Evolutionary conservation across 2,797 vertebrate genomes (phyloP).

Genomic region (Artibeus jamaicensis): DNA sequence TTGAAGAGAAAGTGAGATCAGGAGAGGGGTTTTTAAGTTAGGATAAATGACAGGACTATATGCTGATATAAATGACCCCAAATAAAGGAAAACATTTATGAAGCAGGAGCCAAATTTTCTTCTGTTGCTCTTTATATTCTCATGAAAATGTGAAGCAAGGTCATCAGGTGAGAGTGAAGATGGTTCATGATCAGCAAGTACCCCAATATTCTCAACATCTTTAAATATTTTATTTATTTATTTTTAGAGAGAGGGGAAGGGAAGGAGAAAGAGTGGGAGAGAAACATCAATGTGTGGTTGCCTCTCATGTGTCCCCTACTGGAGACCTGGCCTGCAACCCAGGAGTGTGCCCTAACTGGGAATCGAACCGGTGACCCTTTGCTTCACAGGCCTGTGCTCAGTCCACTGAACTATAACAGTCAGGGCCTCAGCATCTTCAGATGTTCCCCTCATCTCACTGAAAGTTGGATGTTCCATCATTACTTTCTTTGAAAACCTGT

Average conservation of each 20-base stretch:
- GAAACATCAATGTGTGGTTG: too few relatives aligned
- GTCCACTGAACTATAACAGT: too few relatives aligned
- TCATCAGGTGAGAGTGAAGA: background rate
- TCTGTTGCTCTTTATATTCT: background rate
- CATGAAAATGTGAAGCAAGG: background rate
- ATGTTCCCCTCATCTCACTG: background rate
- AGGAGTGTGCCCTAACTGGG: too few relatives aligned
- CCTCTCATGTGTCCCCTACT: too few relatives aligned
- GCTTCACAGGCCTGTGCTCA: too few relatives aligned
- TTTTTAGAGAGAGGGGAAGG: too few relatives aligned
- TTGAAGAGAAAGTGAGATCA: background rate
- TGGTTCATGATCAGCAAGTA: background rate
- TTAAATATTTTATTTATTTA: too few relatives aligned
- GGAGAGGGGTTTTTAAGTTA: background rate
- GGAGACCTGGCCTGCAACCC: too few relatives aligned
- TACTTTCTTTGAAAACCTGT: background rate
- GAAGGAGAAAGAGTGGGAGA: too few relatives aligned
- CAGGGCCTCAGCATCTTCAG: background rate
- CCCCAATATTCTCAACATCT: background rate
- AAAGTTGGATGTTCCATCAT: background rate
- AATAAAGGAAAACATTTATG: background rate
- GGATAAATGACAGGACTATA: background rate
- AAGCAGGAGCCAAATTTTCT: background rate
- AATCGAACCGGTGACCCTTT: too few relatives aligned
- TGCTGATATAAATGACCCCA: background rate